A percentile compares a stretch with the other conserved stretches of the same genome.
These are phyloP conservation scores for Shinisaurus crocodilurus DNA, from an alignment of 2,113 vertebrate genomes.

Conservation along the genomic window DNA sequence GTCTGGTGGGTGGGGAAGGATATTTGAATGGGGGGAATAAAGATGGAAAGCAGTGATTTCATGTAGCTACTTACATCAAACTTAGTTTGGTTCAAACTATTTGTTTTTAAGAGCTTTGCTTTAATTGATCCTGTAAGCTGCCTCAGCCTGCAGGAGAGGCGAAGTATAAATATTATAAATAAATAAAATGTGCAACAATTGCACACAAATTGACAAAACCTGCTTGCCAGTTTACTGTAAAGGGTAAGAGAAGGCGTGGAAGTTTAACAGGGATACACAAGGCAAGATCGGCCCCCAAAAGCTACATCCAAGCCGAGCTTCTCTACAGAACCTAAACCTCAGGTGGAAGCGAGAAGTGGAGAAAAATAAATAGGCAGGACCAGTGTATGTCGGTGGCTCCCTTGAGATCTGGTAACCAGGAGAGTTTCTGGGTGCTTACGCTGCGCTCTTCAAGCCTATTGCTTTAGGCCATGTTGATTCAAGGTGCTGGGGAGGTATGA, in stretches of 20 bases:
- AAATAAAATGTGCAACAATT: too few species aligned
- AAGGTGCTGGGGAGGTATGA: too few species aligned
- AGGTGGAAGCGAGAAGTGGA: not conserved
- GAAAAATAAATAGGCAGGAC: not conserved
- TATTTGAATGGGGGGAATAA: not conserved
- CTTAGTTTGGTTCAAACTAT: not conserved
- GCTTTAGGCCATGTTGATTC: not conserved
- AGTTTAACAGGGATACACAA: not conserved
- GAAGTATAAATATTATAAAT: not conserved
- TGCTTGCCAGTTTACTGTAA: not conserved
- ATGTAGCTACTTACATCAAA: not conserved
- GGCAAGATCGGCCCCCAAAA: not conserved
- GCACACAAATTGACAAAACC: not conserved
- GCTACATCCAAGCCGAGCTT: not conserved
- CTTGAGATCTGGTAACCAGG: slow-evolving; percentile 42
- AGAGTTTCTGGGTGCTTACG: not conserved
- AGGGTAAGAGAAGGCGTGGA: not conserved
- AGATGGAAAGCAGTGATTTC: not conserved
- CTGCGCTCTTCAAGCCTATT: not conserved
- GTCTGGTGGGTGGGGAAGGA: too few species aligned
- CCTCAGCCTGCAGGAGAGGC: not conserved
- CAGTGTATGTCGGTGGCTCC: not conserved
- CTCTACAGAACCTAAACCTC: not conserved
- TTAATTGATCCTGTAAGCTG: not conserved
- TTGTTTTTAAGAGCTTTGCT: not conserved